These are phyloP conservation scores for Philereme vetulata DNA, from an alignment of 2,888 invertebrate species.

Conservation along the genomic window DNA sequence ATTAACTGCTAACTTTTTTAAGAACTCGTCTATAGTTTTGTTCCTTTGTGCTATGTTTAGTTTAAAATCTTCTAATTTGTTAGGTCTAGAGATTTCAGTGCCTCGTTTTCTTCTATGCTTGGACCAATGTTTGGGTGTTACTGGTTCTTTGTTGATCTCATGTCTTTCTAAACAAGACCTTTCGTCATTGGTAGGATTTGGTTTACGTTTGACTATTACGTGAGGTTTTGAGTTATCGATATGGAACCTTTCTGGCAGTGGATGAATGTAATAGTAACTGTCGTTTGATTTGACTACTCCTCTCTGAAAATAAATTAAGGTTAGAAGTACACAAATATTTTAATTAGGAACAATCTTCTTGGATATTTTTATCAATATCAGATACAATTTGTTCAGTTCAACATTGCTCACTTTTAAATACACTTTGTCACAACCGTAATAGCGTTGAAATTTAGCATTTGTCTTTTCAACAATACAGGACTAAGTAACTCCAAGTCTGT, in stretches of 20 bases:
- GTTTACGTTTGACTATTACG: slow-evolving; percentile 72
- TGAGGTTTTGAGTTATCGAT: slow-evolving; percentile 81
- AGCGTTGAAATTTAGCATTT: no score
- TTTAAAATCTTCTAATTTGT: slow-evolving; percentile 68
- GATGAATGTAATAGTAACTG: slow-evolving; percentile 88
- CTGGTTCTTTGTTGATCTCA: slow-evolving; percentile 54
- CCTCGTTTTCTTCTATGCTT: slow-evolving; percentile 81
- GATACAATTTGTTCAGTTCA: no score
- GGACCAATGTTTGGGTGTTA: slow-evolving; percentile 67
- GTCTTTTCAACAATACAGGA: no score
- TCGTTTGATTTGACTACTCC: slow-evolving; percentile 87
- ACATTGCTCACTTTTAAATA: no score
- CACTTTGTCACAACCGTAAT: no score
- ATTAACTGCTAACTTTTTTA: slow-evolving; percentile 57
- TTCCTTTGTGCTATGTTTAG: slow-evolving; percentile 72
- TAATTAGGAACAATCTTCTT: no score
- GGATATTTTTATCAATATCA: no score
- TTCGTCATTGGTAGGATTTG: slow-evolving; percentile 42
- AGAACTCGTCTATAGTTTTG: slow-evolving; percentile 68
- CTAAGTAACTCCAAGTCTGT: no score
- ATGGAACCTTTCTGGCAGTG: slow-evolving; percentile 88
- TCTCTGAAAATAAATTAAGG: slow-evolving; percentile 77
- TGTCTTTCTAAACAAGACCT: slow-evolving; percentile 75
- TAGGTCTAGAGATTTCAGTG: slow-evolving; percentile 26
- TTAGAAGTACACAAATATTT: no score